phyloP scores from a whole-genome alignment of 2,113 vertebrate genomes.

The Melanotaenia duboulayi region DNA sequence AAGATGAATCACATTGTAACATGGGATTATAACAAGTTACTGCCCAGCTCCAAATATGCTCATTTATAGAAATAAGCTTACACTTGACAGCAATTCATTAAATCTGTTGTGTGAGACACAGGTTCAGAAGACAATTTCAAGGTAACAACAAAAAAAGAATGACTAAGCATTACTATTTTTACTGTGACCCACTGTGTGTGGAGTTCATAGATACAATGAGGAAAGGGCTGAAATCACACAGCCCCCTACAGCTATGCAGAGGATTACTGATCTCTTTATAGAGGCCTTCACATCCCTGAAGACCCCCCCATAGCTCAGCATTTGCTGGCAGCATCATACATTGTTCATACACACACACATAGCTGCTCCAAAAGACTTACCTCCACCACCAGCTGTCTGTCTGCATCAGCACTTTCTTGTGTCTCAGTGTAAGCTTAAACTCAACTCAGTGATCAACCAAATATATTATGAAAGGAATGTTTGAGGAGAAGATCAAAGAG shows the following conservation, averaged over 20 bases:
- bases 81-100: no score
- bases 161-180: no score
- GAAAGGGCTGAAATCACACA: slow-evolving; percentile 6
- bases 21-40: no score
- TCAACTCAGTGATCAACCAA: neutral
- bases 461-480: neutral
- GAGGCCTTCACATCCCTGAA: slow-evolving; percentile 15
- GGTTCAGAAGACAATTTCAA: no score
- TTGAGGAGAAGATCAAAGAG: no score
- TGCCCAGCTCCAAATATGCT: no score
- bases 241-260: slow-evolving; percentile 42
- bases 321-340: slow-evolving; percentile 42
- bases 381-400: neutral
- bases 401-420: neutral
- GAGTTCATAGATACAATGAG: no score
- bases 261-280: slow-evolving; percentile 63
- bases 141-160: no score
- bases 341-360: neutral
- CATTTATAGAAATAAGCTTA: no score
- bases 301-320: slow-evolving; percentile 35
- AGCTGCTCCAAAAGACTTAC: neutral
- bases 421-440: neutral
- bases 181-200: no score
- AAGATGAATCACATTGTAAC: no score
- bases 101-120: no score